Evolutionary conservation across 2,113 vertebrate species (phyloP).

Genomic region (Prochilodus magdalenae): DNA sequence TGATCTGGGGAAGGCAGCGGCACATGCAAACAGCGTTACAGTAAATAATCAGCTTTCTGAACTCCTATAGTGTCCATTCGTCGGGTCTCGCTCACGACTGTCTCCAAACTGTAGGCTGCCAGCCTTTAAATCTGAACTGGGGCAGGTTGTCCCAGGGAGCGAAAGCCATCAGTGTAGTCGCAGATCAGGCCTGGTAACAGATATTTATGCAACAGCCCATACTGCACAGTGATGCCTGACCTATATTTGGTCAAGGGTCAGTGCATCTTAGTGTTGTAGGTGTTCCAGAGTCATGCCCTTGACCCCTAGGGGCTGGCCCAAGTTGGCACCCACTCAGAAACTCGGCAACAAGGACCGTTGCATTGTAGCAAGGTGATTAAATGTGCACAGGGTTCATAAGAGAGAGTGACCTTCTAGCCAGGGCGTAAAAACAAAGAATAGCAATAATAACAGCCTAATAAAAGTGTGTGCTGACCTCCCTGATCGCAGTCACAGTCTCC

Average conservation of each 20-base stretch:
- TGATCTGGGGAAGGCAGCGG: too few relatives aligned
- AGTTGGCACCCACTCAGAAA: background rate
- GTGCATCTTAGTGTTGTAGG: background rate
- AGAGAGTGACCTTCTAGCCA: slow-evolving; percentile 2
- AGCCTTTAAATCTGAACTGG: background rate
- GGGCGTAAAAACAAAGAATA: background rate
- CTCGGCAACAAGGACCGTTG: too few relatives aligned
- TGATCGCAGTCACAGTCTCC: slow-evolving; percentile 67
- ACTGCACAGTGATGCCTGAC: background rate
- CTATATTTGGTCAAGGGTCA: background rate
- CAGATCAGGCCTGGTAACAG: too few relatives aligned
- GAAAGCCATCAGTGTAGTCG: background rate
- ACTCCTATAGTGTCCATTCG: too few relatives aligned
- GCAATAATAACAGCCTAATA: background rate
- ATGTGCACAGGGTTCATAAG: background rate
- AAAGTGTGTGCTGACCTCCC: slow-evolving; percentile 62
- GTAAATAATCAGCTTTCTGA: too few relatives aligned
- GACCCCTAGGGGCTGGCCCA: background rate
- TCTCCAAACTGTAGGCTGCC: too few relatives aligned
- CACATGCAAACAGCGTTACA: too few relatives aligned
- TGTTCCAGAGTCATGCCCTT: background rate
- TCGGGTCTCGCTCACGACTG: too few relatives aligned
- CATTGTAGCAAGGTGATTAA: background rate
- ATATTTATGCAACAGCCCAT: too few relatives aligned
- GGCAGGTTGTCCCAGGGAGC: background rate